Evolutionary conservation across 1,140 invertebrate genomes (phyloP).

Genomic region (Macrocentrus cingulum): DNA sequence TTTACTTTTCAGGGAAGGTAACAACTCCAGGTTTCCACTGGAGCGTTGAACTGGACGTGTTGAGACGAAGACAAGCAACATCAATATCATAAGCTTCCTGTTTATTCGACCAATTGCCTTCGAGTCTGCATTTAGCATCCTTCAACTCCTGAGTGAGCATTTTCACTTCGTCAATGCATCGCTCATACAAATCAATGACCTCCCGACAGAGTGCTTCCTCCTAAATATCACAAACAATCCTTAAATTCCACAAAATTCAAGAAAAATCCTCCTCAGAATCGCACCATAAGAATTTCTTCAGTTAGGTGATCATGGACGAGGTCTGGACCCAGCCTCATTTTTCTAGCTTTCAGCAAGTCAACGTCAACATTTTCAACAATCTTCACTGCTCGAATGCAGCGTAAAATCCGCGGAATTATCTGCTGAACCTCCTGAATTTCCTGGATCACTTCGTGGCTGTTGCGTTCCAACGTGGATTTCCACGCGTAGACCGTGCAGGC

Average conservation of each 20-base stretch:
- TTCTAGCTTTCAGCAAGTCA: constrained; percentile 58
- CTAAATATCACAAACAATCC: constrained; percentile 29
- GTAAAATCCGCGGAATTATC: constrained; percentile 64
- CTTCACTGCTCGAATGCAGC: constrained; percentile 62
- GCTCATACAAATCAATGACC: constrained; percentile 62
- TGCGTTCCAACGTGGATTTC: constrained; percentile 68
- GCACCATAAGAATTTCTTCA: constrained; percentile 70
- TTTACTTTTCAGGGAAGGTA: constrained; percentile 65
- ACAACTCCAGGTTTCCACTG: constrained; percentile 70
- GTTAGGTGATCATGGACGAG: constrained; percentile 77
- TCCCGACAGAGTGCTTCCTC: constrained; percentile 68
- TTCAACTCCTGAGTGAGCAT: constrained; percentile 74
- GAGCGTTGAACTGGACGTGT: constrained; percentile 64
- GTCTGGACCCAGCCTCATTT: constrained; percentile 70
- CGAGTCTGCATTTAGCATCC: constrained; percentile 74
- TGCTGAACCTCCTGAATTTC: constrained; percentile 67
- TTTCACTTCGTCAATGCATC: constrained; percentile 68
- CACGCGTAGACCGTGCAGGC: constrained; percentile 66
- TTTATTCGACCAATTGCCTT: constrained; percentile 87
- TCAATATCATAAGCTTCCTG: constrained; percentile 77
- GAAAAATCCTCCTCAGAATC: neutral
- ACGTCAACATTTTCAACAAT: constrained; percentile 65
- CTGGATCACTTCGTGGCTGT: constrained; percentile 64
- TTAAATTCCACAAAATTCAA: neutral
- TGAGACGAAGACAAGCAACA: constrained; percentile 62